Conservation (phyloP, 2,888 invertebrate genomes). For the Mechanitis messenoides region DNA sequence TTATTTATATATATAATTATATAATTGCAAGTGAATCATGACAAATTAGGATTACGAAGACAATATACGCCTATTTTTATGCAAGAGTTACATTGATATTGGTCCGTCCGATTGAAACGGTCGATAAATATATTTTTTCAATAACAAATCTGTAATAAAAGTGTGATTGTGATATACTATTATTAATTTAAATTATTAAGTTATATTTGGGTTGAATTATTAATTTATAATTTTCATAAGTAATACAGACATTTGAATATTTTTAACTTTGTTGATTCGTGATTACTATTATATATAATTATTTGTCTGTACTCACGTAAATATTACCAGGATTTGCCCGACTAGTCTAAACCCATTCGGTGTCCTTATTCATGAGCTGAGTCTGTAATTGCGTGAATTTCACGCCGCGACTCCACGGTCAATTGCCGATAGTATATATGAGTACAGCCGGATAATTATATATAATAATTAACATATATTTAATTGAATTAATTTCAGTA, state of each 20-base stretch:
- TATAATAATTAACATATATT: too few species aligned
- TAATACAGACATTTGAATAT: background rate
- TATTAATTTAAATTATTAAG: background rate
- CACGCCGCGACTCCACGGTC: too few species aligned
- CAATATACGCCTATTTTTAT: constrained; percentile 18
- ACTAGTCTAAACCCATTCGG: too few species aligned
- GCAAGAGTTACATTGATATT: constrained; percentile 18
- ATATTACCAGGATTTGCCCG: too few species aligned
- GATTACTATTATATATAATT: too few species aligned
- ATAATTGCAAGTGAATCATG: constrained; percentile 9
- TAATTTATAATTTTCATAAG: background rate
- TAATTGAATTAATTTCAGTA: too few species aligned
- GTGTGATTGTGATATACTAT: constrained; percentile 5
- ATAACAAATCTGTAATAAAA: background rate
- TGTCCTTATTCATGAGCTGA: too few species aligned
- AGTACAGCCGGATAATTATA: too few species aligned
- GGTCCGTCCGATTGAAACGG: constrained; percentile 17
- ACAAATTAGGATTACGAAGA: constrained; percentile 17
- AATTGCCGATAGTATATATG: too few species aligned
- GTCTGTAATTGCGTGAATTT: too few species aligned
- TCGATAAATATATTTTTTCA: background rate
- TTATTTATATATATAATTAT: background rate
- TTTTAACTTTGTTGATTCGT: background rate
- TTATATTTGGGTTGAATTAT: background rate
- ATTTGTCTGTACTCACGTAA: too few species aligned